phyloP scores from a whole-genome alignment of 2,113 vertebrate species.

The Seriola quinqueradiata region DNA sequence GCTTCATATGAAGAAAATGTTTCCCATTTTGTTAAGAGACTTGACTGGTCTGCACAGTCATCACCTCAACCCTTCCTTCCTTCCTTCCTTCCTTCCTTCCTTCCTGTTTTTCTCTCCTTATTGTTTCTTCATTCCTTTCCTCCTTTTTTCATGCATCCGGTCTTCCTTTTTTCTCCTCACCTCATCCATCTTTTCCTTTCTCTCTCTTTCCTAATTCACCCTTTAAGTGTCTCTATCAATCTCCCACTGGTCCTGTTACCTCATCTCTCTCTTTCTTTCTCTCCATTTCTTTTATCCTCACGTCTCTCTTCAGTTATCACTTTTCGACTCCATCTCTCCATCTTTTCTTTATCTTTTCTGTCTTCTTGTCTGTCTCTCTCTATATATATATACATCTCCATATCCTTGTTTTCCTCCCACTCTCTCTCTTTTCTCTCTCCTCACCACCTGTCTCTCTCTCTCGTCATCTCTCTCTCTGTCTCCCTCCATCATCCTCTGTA shows the following conservation, averaged over 20 bases:
- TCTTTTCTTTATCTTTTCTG: not conserved
- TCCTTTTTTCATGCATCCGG: not conserved
- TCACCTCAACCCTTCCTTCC: no score
- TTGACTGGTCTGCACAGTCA: no score
- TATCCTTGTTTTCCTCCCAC: not conserved
- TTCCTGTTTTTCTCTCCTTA: not conserved
- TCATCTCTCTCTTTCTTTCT: not conserved
- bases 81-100: no score
- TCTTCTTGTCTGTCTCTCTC: no score
- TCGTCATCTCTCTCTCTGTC: not conserved
- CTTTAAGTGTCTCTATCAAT: not conserved
- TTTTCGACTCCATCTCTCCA: not conserved
- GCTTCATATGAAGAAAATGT: no score
- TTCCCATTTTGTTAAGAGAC: no score
- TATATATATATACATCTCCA: not conserved
- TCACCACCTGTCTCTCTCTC: not conserved
- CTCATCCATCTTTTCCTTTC: not conserved
- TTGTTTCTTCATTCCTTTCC: not conserved
- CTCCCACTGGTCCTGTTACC: not conserved
- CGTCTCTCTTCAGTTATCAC: no score
- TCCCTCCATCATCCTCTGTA: conserved; percentile 36
- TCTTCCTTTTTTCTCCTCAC: not conserved
- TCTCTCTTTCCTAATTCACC: not conserved
- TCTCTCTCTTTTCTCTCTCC: not conserved
- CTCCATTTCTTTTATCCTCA: not conserved